Base-by-base conservation (phyloP, 92 coral and sea anemone genomes). In the Parazoanthus swiftii region DNA sequence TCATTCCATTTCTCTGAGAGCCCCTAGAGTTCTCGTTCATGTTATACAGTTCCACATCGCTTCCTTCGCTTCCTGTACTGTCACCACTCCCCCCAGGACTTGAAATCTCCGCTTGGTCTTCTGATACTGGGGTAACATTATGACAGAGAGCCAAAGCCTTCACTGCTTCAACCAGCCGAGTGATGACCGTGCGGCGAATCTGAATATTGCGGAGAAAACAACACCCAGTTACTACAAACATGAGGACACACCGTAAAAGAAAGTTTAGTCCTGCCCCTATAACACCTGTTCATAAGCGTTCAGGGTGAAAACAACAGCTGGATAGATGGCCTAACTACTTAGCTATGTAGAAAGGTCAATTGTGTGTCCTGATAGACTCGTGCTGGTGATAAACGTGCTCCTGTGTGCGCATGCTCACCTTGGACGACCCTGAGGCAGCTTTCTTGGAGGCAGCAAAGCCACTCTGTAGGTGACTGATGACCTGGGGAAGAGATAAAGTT, bases 161-260 rank as follows among this genome's bases (percentile, higher is more conserved):
- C 35, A 97, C 97, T 23, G 99, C 99, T 86, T 97, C 99, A 51
- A 93, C 97, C 21, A 95, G 94, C 42, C 99, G 97, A 51, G 99
- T 94, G 54, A 95, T 95, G 51, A 97, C 93, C 15, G 99, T 95
- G n/a, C 99, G 98, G 50, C 99, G 99, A 73, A 97, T 96, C 99
- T 97, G 73, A n/a, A 51, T 2, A 79, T 7, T 5, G 82, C 50
- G 16, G 63, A 38, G 11, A 79, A 15, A 50, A 79, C 23, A 65
- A 39, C 67, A 39, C 5, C 4, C 13, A 25, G 58, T 51, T 51
- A 51, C 11, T 51, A 16, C 11, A 51, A 51, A 51, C 58, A 51
- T 15, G 58, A 9, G 11, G 20, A 54, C 3, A 4, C 20, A 15
- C 59, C 59, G 9, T 54, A 46, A 54, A 54, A 14, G 59, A 20